A percentile compares a stretch with the other conserved stretches of the same genome.
These are phyloP conservation scores for Oscheius sp. DNA, from an alignment of 2,888 invertebrate genomes.

Conservation along the genomic window DNA sequence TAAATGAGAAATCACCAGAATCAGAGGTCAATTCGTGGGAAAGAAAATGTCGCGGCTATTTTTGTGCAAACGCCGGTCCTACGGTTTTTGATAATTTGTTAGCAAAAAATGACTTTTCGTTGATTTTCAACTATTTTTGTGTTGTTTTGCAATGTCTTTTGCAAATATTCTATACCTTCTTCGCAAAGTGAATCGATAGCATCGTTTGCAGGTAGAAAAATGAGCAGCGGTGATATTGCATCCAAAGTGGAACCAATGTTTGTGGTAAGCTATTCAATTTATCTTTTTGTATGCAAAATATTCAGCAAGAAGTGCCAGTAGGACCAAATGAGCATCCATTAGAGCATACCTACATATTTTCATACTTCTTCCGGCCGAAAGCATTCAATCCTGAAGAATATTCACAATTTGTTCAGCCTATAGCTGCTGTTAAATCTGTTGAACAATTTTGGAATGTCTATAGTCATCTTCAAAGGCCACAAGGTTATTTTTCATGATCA, in stretches of 20 bases:
- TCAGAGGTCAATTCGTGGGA: neutral
- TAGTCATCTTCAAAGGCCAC: slow-evolving; percentile 75
- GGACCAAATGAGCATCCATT: slow-evolving; percentile 61
- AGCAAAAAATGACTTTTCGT: no score
- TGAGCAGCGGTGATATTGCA: neutral
- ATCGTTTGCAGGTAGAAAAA: neutral
- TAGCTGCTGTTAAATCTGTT: slow-evolving; percentile 75
- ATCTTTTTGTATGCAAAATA: neutral
- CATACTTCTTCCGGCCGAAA: slow-evolving; percentile 68
- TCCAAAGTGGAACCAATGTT: slow-evolving; percentile 38
- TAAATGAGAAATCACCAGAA: slow-evolving; percentile 4
- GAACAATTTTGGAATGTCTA: slow-evolving; percentile 98
- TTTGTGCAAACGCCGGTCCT: no score
- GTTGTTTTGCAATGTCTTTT: no score
- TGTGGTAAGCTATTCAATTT: slow-evolving; percentile 30
- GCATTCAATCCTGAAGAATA: slow-evolving; percentile 71
- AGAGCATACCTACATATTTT: slow-evolving; percentile 67
- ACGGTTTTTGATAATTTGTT: no score
- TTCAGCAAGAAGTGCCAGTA: slow-evolving; percentile 27
- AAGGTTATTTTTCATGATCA: slow-evolving; percentile 32
- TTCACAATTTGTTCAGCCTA: slow-evolving; percentile 57
- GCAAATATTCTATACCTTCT: no score
- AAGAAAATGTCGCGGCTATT: neutral
- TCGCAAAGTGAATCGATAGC: no score
- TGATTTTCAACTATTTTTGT: no score